A percentile compares a stretch with the other conserved stretches of the same genome.
phyloP scores from a whole-genome alignment of 2,113 vertebrate species.

The Takifugu flavidus region DNA sequence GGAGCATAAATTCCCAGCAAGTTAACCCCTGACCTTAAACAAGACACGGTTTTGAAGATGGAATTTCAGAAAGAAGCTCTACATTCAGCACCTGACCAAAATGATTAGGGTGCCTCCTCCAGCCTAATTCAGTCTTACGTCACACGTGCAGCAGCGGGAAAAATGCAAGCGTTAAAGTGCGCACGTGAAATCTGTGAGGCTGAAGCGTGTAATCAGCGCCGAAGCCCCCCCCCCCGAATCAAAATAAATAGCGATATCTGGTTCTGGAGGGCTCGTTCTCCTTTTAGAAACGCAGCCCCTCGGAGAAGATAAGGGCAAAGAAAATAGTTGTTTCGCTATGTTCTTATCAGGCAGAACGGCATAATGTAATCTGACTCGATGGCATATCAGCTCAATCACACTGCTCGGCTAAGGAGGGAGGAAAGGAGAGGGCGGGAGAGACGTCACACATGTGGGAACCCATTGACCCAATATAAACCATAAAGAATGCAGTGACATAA shows the following conservation, averaged over 20 bases:
- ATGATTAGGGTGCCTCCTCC: conserved; percentile 39
- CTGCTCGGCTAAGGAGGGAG: conserved; percentile 29
- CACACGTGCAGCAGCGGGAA: conserved; percentile 5
- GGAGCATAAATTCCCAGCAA: conserved; percentile 26
- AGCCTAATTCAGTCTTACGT: conserved; percentile 19
- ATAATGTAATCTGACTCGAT: conserved; percentile 69
- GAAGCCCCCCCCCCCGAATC: conserved; percentile 34
- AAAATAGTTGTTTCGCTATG: conserved; percentile 67
- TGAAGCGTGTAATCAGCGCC: conserved; percentile 63
- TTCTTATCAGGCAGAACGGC: conserved; percentile 71
- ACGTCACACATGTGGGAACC: conserved; percentile 11
- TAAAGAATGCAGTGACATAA: neutral
- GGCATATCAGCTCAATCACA: conserved; percentile 70
- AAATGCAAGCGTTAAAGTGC: conserved; percentile 20
- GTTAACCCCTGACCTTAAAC: conserved; percentile 40
- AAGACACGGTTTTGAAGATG: conserved; percentile 39
- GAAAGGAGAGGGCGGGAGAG: conserved; percentile 1
- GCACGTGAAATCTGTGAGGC: conserved; percentile 42
- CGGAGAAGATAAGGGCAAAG: conserved; percentile 66
- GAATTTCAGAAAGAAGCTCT: conserved; percentile 60
- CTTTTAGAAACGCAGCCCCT: conserved; percentile 69
- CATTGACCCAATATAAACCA: conserved; percentile 4
- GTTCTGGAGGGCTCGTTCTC: conserved; percentile 53
- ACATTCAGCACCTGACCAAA: conserved; percentile 69
- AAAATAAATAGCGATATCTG: conserved; percentile 72